A percentile compares a stretch with the other conserved stretches of the same genome.
These are phyloP conservation scores for Sminthurinus aureus DNA, from an alignment of 2,888 invertebrate genomes.

Conservation along the genomic window DNA sequence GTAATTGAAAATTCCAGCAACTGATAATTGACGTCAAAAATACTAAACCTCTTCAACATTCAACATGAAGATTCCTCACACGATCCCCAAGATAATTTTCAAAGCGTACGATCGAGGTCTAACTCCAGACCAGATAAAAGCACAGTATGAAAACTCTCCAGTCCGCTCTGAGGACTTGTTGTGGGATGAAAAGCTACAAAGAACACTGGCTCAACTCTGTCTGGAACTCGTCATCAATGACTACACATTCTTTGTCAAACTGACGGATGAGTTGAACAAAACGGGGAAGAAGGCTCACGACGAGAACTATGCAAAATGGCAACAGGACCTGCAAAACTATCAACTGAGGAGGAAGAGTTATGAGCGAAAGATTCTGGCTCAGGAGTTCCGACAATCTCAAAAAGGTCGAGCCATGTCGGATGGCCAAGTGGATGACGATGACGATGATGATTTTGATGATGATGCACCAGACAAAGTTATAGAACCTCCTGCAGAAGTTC, in stretches of 20 bases:
- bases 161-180: constrained; percentile 55
- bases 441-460: constrained; percentile 43
- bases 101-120: constrained; percentile 53
- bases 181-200: constrained; percentile 52
- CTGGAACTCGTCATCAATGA: constrained; percentile 50
- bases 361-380: constrained; percentile 25
- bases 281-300: constrained; percentile 45
- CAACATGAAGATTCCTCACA: constrained; percentile 57
- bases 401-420: neutral
- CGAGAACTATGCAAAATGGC: constrained; percentile 46
- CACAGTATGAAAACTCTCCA: constrained; percentile 51
- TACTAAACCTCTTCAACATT: neutral
- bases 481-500: constrained; percentile 40
- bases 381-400: neutral
- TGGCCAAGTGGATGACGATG: constrained; percentile 28
- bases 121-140: constrained; percentile 49
- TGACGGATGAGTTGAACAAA: constrained; percentile 51
- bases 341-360: constrained; percentile 35
- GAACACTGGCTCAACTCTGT: constrained; percentile 45
- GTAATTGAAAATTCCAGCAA: neutral
- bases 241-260: constrained; percentile 53
- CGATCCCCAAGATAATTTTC: constrained; percentile 55
- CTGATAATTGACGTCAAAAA: neutral
- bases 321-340: constrained; percentile 47
- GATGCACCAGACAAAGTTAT: neutral